Evolutionary conservation across 2,797 vertebrate species (phyloP).

Genomic region (Pelobates cultripes): DNA sequence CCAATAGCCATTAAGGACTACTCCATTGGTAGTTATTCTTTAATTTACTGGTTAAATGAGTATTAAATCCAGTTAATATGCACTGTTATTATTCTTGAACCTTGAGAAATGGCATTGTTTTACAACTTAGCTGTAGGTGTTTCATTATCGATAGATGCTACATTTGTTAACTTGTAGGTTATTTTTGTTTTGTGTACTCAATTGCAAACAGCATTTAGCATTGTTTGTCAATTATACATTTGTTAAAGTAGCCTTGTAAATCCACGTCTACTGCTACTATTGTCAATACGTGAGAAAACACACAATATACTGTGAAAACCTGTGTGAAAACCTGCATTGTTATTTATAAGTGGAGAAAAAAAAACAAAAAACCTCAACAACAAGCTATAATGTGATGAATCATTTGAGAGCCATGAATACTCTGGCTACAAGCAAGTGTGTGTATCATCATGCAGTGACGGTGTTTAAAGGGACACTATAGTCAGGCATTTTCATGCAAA

Average conservation of each 20-base stretch:
- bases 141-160: background rate
- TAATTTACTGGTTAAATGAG: background rate
- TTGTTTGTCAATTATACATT: background rate
- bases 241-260: background rate
- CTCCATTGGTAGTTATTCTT: background rate
- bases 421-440: too few relatives aligned
- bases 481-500: too few relatives aligned
- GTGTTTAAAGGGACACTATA: too few relatives aligned
- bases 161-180: background rate
- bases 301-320: background rate
- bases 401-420: too few relatives aligned
- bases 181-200: background rate
- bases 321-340: background rate
- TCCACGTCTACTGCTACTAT: background rate
- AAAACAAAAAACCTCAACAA: background rate
- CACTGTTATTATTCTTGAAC: background rate
- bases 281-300: background rate
- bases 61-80: background rate
- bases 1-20: constrained; percentile 3
- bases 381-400: too few relatives aligned
- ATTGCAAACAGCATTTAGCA: background rate
- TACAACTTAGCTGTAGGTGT: background rate
- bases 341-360: background rate
- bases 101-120: background rate
- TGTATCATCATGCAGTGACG: too few relatives aligned